phyloP scores from a whole-genome alignment of 2,797 vertebrate species.

The Orestias chungarensis region DNA sequence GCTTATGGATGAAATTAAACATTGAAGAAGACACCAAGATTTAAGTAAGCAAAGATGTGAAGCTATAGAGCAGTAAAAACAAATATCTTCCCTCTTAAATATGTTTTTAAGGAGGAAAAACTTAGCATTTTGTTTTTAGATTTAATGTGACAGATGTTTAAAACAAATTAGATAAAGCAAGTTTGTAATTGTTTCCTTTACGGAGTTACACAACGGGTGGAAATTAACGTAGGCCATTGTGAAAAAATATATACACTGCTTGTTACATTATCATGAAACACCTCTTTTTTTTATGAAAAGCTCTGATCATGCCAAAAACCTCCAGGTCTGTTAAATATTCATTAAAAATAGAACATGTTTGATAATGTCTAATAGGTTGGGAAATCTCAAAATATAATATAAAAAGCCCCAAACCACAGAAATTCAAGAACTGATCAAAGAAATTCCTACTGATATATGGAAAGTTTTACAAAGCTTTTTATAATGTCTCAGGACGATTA shows the following conservation, averaged over 20 bases:
- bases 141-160: background rate
- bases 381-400: background rate
- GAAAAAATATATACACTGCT: background rate
- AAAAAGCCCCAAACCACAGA: background rate
- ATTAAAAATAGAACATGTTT: background rate
- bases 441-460: background rate
- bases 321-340: background rate
- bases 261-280: background rate
- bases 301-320: background rate
- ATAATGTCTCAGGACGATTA: background rate
- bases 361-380: background rate
- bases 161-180: background rate
- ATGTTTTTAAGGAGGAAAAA: background rate
- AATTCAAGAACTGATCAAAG: background rate
- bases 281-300: background rate
- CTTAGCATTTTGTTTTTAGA: background rate
- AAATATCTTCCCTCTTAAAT: background rate
- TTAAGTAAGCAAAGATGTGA: constrained; percentile 7
- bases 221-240: background rate
- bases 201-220: too few relatives aligned
- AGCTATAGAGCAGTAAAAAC: background rate
- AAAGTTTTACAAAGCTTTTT: background rate
- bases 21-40: background rate
- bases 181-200: background rate
- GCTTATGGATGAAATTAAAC: constrained; percentile 18